Evolutionary conservation across 2,113 vertebrate genomes (phyloP).

Genomic region (Herpetotheres cachinnans): DNA sequence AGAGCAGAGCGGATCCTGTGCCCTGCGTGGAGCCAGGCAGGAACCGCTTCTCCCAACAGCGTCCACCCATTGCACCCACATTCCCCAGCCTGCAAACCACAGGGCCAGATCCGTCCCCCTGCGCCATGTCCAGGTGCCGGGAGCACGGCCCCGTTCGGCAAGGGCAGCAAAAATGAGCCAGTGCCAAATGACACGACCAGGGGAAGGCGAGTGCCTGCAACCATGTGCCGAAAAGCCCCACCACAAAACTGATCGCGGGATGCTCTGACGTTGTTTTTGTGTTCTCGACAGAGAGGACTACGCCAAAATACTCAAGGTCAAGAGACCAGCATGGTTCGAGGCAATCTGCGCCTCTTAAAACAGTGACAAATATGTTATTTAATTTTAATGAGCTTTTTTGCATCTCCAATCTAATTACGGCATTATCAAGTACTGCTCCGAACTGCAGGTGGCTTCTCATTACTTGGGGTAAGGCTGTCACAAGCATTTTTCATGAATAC

Average conservation of each 20-base stretch:
- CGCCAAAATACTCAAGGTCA: slow-evolving; percentile 77
- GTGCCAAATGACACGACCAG: fast-evolving
- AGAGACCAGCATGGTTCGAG: slow-evolving; percentile 76
- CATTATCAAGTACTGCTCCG: slow-evolving; percentile 82
- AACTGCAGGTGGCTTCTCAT: slow-evolving; percentile 82
- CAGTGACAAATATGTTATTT: slow-evolving; percentile 85
- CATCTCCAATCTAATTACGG: slow-evolving; percentile 84
- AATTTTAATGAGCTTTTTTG: slow-evolving; percentile 85
- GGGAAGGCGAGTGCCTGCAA: not conserved
- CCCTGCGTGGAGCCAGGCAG: not conserved
- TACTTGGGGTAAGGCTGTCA: slow-evolving; percentile 73
- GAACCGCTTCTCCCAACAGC: not conserved
- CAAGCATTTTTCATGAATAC: slow-evolving; percentile 76
- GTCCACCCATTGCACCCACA: fast-evolving
- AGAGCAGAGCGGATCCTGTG: fast-evolving
- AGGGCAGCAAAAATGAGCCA: fast-evolving
- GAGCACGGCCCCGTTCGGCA: fast-evolving
- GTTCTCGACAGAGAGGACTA: slow-evolving; percentile 40
- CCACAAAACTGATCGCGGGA: not conserved
- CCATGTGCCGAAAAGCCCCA: fast-evolving
- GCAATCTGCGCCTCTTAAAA: slow-evolving; percentile 80
- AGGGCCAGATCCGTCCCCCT: fast-evolving
- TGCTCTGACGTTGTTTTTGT: not conserved
- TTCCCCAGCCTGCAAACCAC: fast-evolving
- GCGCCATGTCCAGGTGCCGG: fast-evolving